phyloP scores from a whole-genome alignment of 2,888 invertebrate species.

The Sinotaia quadrata region DNA sequence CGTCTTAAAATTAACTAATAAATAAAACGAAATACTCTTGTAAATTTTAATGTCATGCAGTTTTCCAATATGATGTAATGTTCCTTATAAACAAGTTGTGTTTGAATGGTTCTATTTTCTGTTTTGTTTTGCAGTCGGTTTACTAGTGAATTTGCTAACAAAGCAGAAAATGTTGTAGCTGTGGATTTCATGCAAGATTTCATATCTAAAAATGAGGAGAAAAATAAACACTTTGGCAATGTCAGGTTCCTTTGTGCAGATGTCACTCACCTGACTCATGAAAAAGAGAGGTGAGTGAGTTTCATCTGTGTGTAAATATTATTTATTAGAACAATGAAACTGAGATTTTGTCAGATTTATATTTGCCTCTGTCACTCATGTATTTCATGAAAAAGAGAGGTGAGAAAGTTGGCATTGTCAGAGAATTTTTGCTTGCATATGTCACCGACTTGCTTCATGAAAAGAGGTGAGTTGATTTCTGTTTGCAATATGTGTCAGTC shows the following conservation, averaged over 20 bases:
- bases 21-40: neutral
- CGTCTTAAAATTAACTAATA: too few species aligned
- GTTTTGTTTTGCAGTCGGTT: slow-evolving; percentile 72
- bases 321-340: too few species aligned
- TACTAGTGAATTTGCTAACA: slow-evolving; percentile 73
- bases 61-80: neutral
- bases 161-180: slow-evolving; percentile 73
- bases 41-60: neutral
- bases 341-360: too few species aligned
- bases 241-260: slow-evolving; percentile 74
- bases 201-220: slow-evolving; percentile 73
- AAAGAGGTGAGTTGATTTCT: too few species aligned
- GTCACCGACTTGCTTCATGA: too few species aligned
- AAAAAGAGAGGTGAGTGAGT: slow-evolving; percentile 33
- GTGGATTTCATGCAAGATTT: slow-evolving; percentile 76
- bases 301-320: too few species aligned
- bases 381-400: too few species aligned
- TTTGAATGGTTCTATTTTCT: neutral
- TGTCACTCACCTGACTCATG: slow-evolving; percentile 72
- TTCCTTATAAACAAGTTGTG: neutral
- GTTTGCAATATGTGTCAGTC: too few species aligned
- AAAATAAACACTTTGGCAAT: slow-evolving; percentile 72
- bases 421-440: too few species aligned
- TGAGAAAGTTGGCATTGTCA: too few species aligned
- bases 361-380: too few species aligned